These are phyloP conservation scores for Drosophila truncata DNA, from an alignment of 1,140 invertebrate species.

Conservation along the genomic window DNA sequence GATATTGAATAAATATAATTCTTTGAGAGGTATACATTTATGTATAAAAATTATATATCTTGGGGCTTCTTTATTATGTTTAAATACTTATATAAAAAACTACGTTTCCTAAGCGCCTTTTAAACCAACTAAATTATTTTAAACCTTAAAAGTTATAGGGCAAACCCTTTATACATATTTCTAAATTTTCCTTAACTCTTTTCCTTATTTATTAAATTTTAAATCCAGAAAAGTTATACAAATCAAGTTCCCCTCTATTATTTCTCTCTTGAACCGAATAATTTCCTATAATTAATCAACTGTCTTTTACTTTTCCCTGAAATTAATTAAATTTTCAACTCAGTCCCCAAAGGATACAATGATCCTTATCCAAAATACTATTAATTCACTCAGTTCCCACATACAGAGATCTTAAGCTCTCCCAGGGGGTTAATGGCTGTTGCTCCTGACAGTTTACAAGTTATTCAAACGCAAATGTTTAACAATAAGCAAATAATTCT, in stretches of 20 bases:
- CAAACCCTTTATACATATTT: too few relatives aligned
- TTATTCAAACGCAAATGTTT: slow-evolving; percentile 61
- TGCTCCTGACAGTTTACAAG: slow-evolving; percentile 50
- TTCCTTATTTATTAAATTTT: not conserved
- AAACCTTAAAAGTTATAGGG: too few relatives aligned
- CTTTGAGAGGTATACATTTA: too few relatives aligned
- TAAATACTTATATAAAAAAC: too few relatives aligned
- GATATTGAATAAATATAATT: too few relatives aligned
- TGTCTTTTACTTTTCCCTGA: not conserved
- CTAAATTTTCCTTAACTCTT: not conserved
- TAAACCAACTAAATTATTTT: not conserved
- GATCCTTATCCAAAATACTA: not conserved
- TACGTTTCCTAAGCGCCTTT: too few relatives aligned
- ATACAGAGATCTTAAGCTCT: not conserved
- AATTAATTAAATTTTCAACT: not conserved
- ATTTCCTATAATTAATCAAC: not conserved
- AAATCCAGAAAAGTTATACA: fast-evolving
- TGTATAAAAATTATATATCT: too few relatives aligned
- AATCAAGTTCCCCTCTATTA: not conserved
- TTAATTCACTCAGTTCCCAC: slow-evolving; percentile 3
- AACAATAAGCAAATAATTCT: slow-evolving; percentile 82
- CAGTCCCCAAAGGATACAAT: not conserved
- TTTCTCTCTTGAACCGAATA: not conserved
- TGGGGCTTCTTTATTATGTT: too few relatives aligned
- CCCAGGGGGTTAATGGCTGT: slow-evolving; percentile 59